Evolutionary conservation across 2,888 invertebrate genomes (phyloP).

Genomic region (Ceratothoa steindachneri): DNA sequence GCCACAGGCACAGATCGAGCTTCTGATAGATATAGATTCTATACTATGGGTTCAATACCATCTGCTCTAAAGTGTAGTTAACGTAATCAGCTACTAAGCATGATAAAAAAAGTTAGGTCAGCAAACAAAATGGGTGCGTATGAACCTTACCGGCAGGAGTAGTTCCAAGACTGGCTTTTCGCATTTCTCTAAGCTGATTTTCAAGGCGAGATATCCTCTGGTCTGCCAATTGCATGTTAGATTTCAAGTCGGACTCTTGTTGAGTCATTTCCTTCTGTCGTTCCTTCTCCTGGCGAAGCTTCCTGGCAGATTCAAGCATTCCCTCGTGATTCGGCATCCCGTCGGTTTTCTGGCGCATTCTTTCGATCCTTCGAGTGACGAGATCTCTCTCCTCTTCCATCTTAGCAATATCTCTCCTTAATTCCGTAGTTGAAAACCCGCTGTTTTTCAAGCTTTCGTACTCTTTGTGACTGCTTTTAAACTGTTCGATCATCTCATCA

Average conservation of each 20-base stretch:
- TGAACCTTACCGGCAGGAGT: slow-evolving; percentile 59
- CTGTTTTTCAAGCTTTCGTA: slow-evolving; percentile 62
- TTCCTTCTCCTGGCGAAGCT: slow-evolving; percentile 60
- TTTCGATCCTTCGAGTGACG: slow-evolving; percentile 62
- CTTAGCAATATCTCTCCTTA: slow-evolving; percentile 75
- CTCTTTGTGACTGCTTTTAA: slow-evolving; percentile 72
- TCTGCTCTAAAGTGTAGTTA: too few relatives aligned
- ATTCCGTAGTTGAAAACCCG: slow-evolving; percentile 68
- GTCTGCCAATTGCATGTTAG: slow-evolving; percentile 57
- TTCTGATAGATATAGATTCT: too few relatives aligned
- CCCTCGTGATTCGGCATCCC: slow-evolving; percentile 64
- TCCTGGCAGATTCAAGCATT: slow-evolving; percentile 59
- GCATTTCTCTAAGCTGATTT: slow-evolving; percentile 63
- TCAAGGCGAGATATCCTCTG: slow-evolving; percentile 62
- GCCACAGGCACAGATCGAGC: too few relatives aligned
- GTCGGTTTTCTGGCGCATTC: slow-evolving; percentile 61
- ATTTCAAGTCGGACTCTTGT: slow-evolving; percentile 61
- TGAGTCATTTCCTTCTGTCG: slow-evolving; percentile 59
- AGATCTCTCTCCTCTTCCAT: slow-evolving; percentile 83
- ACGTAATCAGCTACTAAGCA: too few relatives aligned
- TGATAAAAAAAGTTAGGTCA: background rate
- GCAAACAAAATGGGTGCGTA: background rate
- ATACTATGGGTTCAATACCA: too few relatives aligned
- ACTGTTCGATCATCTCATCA: slow-evolving; percentile 70
- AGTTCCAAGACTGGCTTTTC: slow-evolving; percentile 59